Conservation (phyloP, 2,888 invertebrate genomes). For the Pyrrhosoma nymphula region DNA sequence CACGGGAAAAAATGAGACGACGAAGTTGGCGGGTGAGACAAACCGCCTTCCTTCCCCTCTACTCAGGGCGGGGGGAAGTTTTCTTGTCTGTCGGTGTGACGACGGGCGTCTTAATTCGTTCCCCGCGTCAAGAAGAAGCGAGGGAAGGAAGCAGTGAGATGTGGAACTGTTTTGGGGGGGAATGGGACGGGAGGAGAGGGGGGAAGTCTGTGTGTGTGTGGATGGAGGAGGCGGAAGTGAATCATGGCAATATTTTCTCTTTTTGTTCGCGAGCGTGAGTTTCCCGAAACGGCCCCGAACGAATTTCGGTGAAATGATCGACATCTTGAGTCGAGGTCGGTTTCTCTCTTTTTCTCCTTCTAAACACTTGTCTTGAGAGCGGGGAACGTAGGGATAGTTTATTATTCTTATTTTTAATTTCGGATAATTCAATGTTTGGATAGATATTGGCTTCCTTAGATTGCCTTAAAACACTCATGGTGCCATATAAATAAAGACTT, state of each 20-base stretch:
- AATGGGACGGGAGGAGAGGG: background rate
- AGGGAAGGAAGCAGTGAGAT: too few species aligned
- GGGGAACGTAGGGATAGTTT: too few species aligned
- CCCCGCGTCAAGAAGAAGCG: background rate
- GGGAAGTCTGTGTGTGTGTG: background rate
- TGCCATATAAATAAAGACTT: too few species aligned
- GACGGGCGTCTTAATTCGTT: conserved; percentile 24
- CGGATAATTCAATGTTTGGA: too few species aligned
- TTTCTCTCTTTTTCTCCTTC: too few species aligned
- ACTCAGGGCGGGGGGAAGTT: background rate
- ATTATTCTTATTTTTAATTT: too few species aligned
- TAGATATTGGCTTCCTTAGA: too few species aligned
- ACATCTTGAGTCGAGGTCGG: background rate
- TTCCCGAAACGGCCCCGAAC: background rate
- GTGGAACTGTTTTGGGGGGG: background rate
- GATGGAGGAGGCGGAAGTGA: background rate
- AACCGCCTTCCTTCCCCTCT: background rate
- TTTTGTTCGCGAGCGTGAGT: background rate
- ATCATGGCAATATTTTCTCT: conserved; percentile 7
- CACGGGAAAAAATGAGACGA: background rate
- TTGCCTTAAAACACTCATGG: too few species aligned
- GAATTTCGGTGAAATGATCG: background rate
- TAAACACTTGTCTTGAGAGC: too few species aligned
- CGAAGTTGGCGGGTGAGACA: background rate
- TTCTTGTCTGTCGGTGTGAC: background rate